Base-by-base conservation (phyloP, 2,113 vertebrate genomes). In the Phylloscopus trochilus region DNA sequence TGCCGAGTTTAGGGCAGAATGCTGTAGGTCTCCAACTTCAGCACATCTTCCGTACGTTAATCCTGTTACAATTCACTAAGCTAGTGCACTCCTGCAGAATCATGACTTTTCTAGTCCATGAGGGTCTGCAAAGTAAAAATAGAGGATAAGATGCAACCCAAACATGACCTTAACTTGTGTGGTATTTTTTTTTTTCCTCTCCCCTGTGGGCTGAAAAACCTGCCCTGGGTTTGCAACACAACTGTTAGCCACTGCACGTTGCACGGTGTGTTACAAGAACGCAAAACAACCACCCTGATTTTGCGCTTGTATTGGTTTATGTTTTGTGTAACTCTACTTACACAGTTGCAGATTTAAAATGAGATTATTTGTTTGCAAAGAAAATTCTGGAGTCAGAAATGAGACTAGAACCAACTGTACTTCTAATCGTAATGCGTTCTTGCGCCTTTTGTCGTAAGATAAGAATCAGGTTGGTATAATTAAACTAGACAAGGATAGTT, bases 81-180 rank as follows among this genome's bases (percentile, higher is more conserved):
- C 88, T 60, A 59, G 68, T 9, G 6, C 78, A 46, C 59, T 95
- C 62, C 91, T 87, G 81, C 91, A 96, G 82, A 96, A 81, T 95
- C 96, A 73, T 30, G 12, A 77, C 62, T 93, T 95, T 95, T 93
- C 89, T 91, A 76, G 82, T 89, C 93, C 93, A 87, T 0, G 8
- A 96, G 93, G 95, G 93, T 93, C 95, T 93, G 60, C 31, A 72
- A 95, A 93, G 85, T 89, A 27, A 95, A 95, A 92, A 81, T 77
- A 81, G 72, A 93, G 87, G 37, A 72, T 91, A 80, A 96, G 81
- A 89, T 3, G 1, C 66, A 93, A 35, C 82, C 68, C 80, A 83
- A 87, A 95, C 92, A 83, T 95, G 95, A 96, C 92, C 96, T 96
- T 92, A 96, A 93, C 93, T 96, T 93, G 88, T 73, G 16, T 89